Percentiles rank a stretch among this genome's conserved stretches.
phyloP scores from a whole-genome alignment of 2,113 vertebrate species.

The Procavia capensis region DNA sequence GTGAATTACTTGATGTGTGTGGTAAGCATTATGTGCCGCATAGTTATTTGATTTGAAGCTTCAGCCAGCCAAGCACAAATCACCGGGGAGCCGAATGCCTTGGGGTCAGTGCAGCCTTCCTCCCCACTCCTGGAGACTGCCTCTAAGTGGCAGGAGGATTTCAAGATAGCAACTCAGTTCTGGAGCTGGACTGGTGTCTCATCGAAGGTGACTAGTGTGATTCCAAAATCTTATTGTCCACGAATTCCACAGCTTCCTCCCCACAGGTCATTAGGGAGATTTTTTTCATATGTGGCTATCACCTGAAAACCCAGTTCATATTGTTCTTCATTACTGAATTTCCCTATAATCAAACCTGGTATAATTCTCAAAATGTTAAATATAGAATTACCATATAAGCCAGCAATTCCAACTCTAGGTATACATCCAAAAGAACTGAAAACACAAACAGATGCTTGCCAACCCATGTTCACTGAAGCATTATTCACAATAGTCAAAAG shows the following conservation, averaged over 20 bases:
- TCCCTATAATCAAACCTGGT: background rate
- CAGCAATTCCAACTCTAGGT: background rate
- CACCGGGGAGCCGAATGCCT: background rate
- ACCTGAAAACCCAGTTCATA: background rate
- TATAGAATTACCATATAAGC: background rate
- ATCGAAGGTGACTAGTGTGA: background rate
- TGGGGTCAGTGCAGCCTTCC: background rate
- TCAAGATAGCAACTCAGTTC: background rate
- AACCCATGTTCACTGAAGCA: background rate
- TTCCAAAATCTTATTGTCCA: background rate
- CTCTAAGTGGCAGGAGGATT: background rate
- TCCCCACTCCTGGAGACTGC: background rate
- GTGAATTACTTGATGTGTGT: constrained; percentile 7
- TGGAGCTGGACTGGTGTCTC: background rate
- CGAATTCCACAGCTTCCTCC: background rate
- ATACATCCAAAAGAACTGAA: background rate
- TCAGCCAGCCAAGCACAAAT: background rate
- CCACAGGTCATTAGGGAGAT: background rate
- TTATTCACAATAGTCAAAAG: too few species aligned
- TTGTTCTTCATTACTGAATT: background rate
- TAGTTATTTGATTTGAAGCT: constrained; percentile 47
- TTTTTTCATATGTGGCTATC: background rate
- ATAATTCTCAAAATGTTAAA: too few species aligned
- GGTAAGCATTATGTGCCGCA: background rate
- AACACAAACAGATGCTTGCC: background rate